A percentile compares a stretch with the other conserved stretches of the same genome.
phyloP scores from a whole-genome alignment of 2,888 invertebrate genomes.

The Cerceris rybyensis region DNA sequence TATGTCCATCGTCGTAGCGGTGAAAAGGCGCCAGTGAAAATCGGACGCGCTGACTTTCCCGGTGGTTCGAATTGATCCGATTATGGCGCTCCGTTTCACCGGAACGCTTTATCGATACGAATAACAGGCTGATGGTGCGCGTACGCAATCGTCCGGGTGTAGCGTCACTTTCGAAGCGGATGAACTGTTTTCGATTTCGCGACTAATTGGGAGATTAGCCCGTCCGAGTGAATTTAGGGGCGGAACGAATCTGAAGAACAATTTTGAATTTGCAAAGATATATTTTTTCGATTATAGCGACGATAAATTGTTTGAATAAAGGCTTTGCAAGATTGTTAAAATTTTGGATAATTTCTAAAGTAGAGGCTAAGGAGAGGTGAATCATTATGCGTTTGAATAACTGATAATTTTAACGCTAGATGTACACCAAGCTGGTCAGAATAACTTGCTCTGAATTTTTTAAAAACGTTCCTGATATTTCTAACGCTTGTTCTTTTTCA shows the following conservation, averaged over 20 bases:
- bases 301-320: neutral
- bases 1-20: slow-evolving; percentile 43
- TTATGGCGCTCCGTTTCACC: slow-evolving; percentile 7
- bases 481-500: too few relatives aligned
- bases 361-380: too few relatives aligned
- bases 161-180: neutral
- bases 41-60: slow-evolving; percentile 37
- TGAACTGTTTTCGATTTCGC: neutral
- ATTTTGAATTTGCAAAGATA: neutral
- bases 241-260: neutral
- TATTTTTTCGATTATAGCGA: neutral
- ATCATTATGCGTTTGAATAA: too few relatives aligned
- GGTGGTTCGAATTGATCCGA: slow-evolving; percentile 34
- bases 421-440: too few relatives aligned
- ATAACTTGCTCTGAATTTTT: too few relatives aligned
- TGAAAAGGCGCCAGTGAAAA: slow-evolving; percentile 51
- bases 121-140: slow-evolving; percentile 19
- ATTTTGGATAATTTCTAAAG: too few relatives aligned
- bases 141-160: slow-evolving; percentile 13
- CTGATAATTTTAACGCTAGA: too few relatives aligned
- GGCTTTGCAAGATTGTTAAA: neutral
- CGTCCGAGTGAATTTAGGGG: neutral
- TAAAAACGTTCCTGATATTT: too few relatives aligned
- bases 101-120: slow-evolving; percentile 35
- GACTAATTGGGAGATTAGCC: neutral